A percentile compares a stretch with the other conserved stretches of the same genome.
These are phyloP conservation scores for Haliclona indistincta DNA, from an alignment of 37 sponge, comb jelly and placozoan species.

Conservation along the genomic window DNA sequence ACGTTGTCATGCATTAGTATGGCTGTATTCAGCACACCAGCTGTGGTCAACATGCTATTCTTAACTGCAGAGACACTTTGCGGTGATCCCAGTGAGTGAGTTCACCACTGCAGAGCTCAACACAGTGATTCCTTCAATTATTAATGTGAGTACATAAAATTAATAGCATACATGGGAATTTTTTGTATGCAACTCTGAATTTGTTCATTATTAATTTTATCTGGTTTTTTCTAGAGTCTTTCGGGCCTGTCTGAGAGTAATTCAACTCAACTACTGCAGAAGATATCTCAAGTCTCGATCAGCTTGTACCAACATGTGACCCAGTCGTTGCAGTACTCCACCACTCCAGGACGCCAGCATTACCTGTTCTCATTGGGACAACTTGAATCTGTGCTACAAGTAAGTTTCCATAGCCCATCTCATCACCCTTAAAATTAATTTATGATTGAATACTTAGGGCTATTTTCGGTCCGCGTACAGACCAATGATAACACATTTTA, in stretches of 20 bases:
- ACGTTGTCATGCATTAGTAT: no score
- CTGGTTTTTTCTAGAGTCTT: background rate
- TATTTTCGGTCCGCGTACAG: no score
- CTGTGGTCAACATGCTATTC: no score
- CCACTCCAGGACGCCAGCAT: conserved; percentile 70
- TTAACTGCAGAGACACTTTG: conserved; percentile 74
- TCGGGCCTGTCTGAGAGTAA: background rate
- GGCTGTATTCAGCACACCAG: no score
- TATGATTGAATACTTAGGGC: no score
- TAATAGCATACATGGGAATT: background rate
- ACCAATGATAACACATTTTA: no score
- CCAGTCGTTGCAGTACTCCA: conserved; percentile 26
- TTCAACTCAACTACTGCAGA: conserved; percentile 10
- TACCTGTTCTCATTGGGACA: conserved; percentile 66
- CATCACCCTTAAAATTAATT: no score
- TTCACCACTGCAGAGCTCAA: conserved; percentile 4
- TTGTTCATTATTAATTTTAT: background rate
- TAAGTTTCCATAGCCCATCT: no score
- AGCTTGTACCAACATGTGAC: conserved; percentile 37
- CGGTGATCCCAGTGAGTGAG: conserved; percentile 40
- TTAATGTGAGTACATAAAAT: conserved; percentile 48
- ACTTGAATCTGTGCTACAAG: conserved; percentile 56
- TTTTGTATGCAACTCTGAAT: background rate
- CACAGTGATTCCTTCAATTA: background rate
- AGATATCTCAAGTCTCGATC: conserved; percentile 16